Conservation (phyloP, 2,113 vertebrate species). For the Cyprinodon tularosa region DNA sequence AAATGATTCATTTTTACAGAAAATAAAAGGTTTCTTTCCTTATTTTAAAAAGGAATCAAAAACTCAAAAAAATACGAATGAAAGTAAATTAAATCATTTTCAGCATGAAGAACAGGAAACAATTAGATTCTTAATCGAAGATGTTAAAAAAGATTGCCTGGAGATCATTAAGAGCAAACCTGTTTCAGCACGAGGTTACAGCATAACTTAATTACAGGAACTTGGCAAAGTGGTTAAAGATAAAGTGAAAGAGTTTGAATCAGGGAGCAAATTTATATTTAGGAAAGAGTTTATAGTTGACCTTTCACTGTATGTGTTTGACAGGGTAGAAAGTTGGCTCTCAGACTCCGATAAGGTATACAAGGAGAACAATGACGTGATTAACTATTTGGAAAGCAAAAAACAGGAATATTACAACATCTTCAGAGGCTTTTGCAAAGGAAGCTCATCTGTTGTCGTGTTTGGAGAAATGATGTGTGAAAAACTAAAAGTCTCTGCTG, state of each 20-base stretch:
- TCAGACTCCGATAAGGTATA: conserved; percentile 62
- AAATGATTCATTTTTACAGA: not conserved
- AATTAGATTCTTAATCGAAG: not conserved
- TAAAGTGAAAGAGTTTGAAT: conserved; percentile 7
- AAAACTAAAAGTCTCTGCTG: conserved; percentile 65
- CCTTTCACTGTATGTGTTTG: conserved; percentile 63
- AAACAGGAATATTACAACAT: conserved; percentile 69
- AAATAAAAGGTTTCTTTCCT: not conserved
- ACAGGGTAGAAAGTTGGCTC: conserved; percentile 44
- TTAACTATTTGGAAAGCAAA: conserved; percentile 59
- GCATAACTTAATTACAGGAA: conserved; percentile 35
- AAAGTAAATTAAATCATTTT: no score
- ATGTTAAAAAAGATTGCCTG: not conserved
- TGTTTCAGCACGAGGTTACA: conserved; percentile 47
- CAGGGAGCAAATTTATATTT: conserved; percentile 1
- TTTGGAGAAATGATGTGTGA: conserved; percentile 73
- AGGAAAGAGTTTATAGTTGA: conserved; percentile 58
- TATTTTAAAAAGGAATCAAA: not conserved
- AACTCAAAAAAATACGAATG: no score
- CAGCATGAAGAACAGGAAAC: not conserved
- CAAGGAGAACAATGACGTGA: conserved; percentile 62
- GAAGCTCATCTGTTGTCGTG: conserved; percentile 62
- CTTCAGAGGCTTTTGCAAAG: conserved; percentile 74
- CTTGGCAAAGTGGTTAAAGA: conserved; percentile 43
- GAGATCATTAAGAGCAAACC: conserved; percentile 21